phyloP scores from a whole-genome alignment of 2,797 vertebrate genomes.

The Podargus strigoides region DNA sequence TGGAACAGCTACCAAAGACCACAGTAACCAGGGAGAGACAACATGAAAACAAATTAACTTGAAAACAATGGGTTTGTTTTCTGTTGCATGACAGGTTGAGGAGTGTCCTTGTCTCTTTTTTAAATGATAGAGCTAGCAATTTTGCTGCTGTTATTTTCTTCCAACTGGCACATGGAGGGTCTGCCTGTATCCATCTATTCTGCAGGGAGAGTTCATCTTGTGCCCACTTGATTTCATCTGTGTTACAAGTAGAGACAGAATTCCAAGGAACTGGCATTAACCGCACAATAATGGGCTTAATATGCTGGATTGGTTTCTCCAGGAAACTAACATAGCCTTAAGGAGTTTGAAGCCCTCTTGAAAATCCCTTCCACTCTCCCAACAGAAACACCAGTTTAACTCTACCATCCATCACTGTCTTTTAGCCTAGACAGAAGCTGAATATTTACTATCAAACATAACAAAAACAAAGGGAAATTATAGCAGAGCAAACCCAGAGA shows the following conservation, averaged over 20 bases:
- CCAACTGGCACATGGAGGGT: background rate
- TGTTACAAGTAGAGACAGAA: background rate
- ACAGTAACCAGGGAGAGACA: background rate
- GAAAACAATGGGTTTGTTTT: background rate
- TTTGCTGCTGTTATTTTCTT: background rate
- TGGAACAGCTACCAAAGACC: background rate
- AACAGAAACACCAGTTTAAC: background rate
- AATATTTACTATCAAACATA: background rate
- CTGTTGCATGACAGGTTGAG: background rate
- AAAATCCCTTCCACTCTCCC: background rate
- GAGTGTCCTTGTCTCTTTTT: background rate
- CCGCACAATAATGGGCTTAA: background rate
- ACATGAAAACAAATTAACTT: background rate
- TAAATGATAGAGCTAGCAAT: background rate
- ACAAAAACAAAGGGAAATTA: background rate
- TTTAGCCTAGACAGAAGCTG: background rate
- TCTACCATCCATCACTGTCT: background rate
- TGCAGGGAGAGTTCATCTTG: background rate
- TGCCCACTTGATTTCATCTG: background rate
- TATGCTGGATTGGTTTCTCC: background rate
- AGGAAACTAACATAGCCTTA: background rate
- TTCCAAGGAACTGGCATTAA: background rate
- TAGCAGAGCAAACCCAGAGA: background rate
- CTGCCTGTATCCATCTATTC: background rate
- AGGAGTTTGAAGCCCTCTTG: background rate